A percentile compares a stretch with the other conserved stretches of the same genome.
Evolutionary conservation across 1,140 invertebrate genomes (phyloP).

Genomic region (Hypothenemus hampei): DNA sequence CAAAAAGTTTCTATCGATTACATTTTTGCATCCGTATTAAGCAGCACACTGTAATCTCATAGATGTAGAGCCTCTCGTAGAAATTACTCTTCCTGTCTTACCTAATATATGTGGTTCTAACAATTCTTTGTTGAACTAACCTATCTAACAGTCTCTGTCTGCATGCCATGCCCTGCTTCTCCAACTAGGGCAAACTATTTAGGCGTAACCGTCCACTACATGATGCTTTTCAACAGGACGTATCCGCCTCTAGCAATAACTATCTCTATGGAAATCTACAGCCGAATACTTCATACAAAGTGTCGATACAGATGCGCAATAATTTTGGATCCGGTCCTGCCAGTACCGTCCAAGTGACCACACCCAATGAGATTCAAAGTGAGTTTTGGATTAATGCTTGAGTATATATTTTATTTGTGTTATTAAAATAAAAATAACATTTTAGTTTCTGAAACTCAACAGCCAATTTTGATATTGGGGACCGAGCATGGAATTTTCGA

Average conservation of each 20-base stretch:
- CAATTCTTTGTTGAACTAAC: slow-evolving; percentile 1
- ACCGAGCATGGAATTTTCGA: slow-evolving; percentile 62
- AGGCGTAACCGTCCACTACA: too few relatives aligned
- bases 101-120: too few relatives aligned
- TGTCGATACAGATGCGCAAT: slow-evolving; percentile 77
- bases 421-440: too few relatives aligned
- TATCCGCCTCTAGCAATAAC: slow-evolving; percentile 61
- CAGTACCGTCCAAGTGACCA: slow-evolving; percentile 57
- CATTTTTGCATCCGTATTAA: too few relatives aligned
- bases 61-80: too few relatives aligned
- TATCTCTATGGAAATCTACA: slow-evolving; percentile 76
- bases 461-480: slow-evolving; percentile 67
- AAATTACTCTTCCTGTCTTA: too few relatives aligned
- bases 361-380: slow-evolving; percentile 61
- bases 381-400: slow-evolving; percentile 38
- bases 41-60: too few relatives aligned
- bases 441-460: slow-evolving; percentile 53
- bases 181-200: neutral
- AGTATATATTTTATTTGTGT: too few relatives aligned
- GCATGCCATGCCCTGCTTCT: neutral
- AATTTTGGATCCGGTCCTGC: slow-evolving; percentile 72
- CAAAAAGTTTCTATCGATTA: too few relatives aligned
- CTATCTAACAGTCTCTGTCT: neutral
- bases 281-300: slow-evolving; percentile 68
- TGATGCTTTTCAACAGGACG: slow-evolving; percentile 56